phyloP scores from a whole-genome alignment of 2,797 vertebrate genomes.

The Cuniculus paca region DNA sequence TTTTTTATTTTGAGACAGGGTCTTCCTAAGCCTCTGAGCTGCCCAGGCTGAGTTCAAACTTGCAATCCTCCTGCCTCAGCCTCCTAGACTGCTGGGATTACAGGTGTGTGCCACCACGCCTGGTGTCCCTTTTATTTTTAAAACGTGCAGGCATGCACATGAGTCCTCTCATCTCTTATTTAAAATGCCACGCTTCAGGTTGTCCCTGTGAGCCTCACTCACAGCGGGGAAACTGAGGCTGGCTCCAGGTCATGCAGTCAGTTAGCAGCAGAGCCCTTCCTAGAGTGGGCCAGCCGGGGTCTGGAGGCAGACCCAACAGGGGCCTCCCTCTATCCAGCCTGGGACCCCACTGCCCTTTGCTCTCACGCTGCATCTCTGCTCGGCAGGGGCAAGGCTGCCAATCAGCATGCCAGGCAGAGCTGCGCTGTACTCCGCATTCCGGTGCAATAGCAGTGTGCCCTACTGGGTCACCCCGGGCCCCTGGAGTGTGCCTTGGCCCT shows the following conservation, averaged over 20 bases:
- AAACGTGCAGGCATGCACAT: fast-evolving
- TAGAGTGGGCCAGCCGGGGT: background rate
- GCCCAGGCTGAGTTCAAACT: background rate
- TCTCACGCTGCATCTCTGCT: background rate
- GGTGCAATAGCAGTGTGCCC: fast-evolving
- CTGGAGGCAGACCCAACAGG: background rate
- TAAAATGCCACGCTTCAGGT: fast-evolving
- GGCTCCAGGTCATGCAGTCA: fast-evolving
- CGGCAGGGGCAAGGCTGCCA: background rate
- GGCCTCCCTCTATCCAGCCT: background rate
- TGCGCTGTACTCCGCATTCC: fast-evolving
- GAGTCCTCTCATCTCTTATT: background rate
- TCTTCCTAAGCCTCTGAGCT: background rate
- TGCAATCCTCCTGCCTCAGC: background rate
- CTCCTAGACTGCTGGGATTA: background rate
- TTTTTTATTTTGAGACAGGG: background rate
- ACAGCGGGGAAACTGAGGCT: background rate
- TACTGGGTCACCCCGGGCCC: background rate
- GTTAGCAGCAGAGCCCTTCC: background rate
- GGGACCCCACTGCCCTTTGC: too few relatives aligned
- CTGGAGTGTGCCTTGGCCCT: fast-evolving
- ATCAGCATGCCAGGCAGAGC: background rate
- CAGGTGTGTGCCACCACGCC: background rate
- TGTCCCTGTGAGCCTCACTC: background rate
- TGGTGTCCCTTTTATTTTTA: too few relatives aligned